phyloP scores from a whole-genome alignment of 2,888 invertebrate genomes.

The Electrophaes corylata region DNA sequence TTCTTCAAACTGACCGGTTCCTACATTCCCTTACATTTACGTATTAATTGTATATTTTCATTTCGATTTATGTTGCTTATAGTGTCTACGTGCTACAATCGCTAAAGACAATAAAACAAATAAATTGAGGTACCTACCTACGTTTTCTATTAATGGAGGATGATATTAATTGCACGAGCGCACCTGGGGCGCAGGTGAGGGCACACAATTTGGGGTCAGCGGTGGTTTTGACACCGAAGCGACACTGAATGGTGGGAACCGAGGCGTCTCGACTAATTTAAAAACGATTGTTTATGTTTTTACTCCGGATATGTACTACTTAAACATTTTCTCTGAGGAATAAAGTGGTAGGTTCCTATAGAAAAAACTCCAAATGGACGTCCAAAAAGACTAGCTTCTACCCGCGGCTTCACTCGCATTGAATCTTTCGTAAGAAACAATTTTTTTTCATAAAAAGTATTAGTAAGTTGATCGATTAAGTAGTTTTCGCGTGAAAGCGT shows the following conservation, averaged over 20 bases:
- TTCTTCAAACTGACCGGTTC: too few relatives aligned
- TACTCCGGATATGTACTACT: conserved; percentile 1
- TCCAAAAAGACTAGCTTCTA: too few relatives aligned
- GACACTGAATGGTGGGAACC: conserved; percentile 64
- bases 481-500: too few relatives aligned
- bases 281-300: conserved; percentile 20
- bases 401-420: too few relatives aligned
- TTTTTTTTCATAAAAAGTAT: too few relatives aligned
- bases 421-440: too few relatives aligned
- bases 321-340: too few relatives aligned
- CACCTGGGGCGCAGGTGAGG: conserved; percentile 81
- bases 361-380: too few relatives aligned
- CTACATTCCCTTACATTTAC: too few relatives aligned
- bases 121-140: conserved; percentile 41
- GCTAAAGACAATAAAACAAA: conserved; percentile 69
- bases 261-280: conserved; percentile 40
- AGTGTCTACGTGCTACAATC: neutral
- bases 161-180: conserved; percentile 74
- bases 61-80: neutral
- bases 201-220: conserved; percentile 73
- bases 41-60: too few relatives aligned
- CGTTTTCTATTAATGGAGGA: conserved; percentile 67
- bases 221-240: conserved; percentile 64
- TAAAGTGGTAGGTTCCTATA: too few relatives aligned
- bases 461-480: too few relatives aligned